Conservation (phyloP, 2,888 invertebrate genomes). For the Dynastes maya region DNA sequence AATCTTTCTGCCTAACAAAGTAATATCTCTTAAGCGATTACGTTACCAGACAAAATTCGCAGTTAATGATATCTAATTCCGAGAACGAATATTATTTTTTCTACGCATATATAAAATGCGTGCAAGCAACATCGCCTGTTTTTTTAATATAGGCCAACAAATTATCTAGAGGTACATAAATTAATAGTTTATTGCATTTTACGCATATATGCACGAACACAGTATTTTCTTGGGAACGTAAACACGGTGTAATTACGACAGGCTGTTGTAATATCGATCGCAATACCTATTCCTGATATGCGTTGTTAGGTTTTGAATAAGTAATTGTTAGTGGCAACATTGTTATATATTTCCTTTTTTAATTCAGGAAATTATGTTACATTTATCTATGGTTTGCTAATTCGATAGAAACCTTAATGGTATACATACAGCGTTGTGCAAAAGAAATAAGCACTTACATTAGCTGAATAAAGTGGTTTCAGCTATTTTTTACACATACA, state of each 20-base stretch:
- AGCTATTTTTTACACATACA: too few relatives aligned
- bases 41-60: slow-evolving; percentile 2
- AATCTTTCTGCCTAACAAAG: neutral
- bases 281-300: neutral
- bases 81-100: neutral
- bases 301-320: neutral
- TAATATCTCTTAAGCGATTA: neutral
- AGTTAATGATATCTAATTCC: neutral
- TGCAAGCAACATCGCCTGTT: neutral
- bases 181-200: neutral
- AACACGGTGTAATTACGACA: neutral
- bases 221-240: neutral
- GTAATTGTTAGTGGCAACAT: neutral
- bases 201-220: neutral
- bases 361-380: neutral
- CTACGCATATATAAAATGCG: neutral
- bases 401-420: neutral
- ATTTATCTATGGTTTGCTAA: neutral
- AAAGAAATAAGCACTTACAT: too few relatives aligned
- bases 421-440: too few relatives aligned
- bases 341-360: neutral
- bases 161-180: slow-evolving; percentile 1
- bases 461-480: too few relatives aligned
- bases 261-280: neutral
- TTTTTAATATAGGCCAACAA: neutral